phyloP scores from a whole-genome alignment of 2,113 vertebrate species.

The Charina bottae region DNA sequence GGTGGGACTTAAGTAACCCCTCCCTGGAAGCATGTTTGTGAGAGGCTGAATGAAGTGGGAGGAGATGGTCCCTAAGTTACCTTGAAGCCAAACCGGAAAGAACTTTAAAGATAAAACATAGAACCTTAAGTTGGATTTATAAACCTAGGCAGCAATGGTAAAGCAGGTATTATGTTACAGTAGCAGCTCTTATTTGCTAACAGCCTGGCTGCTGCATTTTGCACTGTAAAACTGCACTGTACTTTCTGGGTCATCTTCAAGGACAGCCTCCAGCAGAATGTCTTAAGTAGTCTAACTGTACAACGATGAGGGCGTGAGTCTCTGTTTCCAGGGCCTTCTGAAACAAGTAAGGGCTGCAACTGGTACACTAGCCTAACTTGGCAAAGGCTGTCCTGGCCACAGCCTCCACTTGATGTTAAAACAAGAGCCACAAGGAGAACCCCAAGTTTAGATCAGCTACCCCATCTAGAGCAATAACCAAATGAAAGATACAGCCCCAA shows the following conservation, averaged over 20 bases:
- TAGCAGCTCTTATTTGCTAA: background rate
- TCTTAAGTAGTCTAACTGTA: background rate
- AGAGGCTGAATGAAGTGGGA: background rate
- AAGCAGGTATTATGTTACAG: background rate
- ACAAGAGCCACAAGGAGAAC: background rate
- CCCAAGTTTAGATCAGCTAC: background rate
- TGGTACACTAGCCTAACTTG: background rate
- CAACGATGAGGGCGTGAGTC: background rate
- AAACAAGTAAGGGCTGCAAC: background rate
- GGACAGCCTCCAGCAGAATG: background rate
- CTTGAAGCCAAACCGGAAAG: background rate
- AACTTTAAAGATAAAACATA: background rate
- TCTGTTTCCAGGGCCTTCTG: background rate
- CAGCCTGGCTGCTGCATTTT: background rate
- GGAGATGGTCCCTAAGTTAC: background rate
- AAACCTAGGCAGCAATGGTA: background rate
- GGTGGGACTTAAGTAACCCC: background rate
- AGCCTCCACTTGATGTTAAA: background rate
- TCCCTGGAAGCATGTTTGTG: background rate
- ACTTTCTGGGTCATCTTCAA: background rate
- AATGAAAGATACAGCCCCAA: background rate
- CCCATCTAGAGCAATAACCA: background rate
- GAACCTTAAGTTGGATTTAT: background rate
- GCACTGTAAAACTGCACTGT: background rate
- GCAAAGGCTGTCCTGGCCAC: background rate